Conservation (phyloP, 2,113 vertebrate genomes). For the Amphiprion ocellaris region DNA sequence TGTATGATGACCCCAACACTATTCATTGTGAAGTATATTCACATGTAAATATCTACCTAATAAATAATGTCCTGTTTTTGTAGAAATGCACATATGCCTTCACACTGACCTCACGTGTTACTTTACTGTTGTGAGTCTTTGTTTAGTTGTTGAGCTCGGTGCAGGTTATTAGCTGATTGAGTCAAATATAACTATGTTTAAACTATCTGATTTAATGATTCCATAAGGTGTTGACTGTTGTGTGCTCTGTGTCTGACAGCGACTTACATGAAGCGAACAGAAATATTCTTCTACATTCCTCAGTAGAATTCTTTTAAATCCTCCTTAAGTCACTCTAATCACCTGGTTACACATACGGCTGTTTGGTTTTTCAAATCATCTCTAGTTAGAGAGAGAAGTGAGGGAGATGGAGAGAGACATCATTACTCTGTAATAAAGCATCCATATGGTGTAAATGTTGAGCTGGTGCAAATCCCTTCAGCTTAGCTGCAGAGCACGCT, state of each 20-base stretch:
- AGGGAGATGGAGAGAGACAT: slow-evolving; percentile 79
- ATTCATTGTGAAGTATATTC: slow-evolving; percentile 27
- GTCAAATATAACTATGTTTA: slow-evolving; percentile 23
- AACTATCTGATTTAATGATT: slow-evolving; percentile 39
- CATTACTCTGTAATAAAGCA: slow-evolving; percentile 89
- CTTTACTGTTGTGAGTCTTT: not conserved
- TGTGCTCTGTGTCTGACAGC: slow-evolving; percentile 25
- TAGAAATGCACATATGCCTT: not conserved
- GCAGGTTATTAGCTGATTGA: slow-evolving; percentile 1
- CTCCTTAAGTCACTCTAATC: slow-evolving; percentile 86
- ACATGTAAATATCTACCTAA: not conserved
- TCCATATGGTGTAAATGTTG: slow-evolving; percentile 94
- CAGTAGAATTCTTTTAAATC: slow-evolving; percentile 70
- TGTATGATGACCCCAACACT: slow-evolving; percentile 38
- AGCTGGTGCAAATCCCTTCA: slow-evolving; percentile 90
- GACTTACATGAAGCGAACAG: slow-evolving; percentile 21
- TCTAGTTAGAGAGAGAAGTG: slow-evolving; percentile 75
- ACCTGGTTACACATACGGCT: slow-evolving; percentile 83
- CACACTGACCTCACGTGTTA: not conserved
- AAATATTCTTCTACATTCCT: slow-evolving; percentile 67
- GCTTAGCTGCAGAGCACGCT: slow-evolving; percentile 89
- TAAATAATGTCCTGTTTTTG: slow-evolving; percentile 15
- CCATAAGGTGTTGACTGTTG: not conserved
- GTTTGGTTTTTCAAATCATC: slow-evolving; percentile 89
- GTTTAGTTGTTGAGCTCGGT: slow-evolving; percentile 3